Base-by-base conservation (phyloP, 2,113 vertebrate genomes). In the Heptranchias perlo region DNA sequence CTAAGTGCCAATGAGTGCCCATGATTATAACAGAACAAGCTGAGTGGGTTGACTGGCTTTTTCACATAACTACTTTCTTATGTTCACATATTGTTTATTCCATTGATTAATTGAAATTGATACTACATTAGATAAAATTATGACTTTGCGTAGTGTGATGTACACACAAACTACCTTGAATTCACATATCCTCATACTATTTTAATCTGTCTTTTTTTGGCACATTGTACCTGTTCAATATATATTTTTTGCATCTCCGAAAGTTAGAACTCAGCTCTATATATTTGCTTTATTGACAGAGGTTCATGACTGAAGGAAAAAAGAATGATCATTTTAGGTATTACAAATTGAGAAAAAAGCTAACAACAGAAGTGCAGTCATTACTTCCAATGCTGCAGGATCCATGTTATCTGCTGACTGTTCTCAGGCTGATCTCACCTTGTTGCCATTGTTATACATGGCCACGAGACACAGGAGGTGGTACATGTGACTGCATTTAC, bases 401-500 rank as follows among this genome's bases (percentile, higher is more conserved):
- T 18, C 5, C 5, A 39, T 21, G 54, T 14, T 92, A 6, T 2
- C 16, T 3, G 54, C 11, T n/a, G 52, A 31, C n/a, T n/a, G n/a
- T n/a, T n/a, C n/a, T n/a, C 18, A 23, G 89, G 35, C 6, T 7
- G 58, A 61, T 62, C 97, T 97, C 97, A 99, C 98, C 98, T 99
- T 99, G 97, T 99, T 99, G 97, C 98, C 98, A 3, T 99, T 99
- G 98, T 98, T 99, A 98, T 99, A 99, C 99, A 99, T 99, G 97
- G 99, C 99, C 96, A 99, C 98, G 96, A 99, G 98, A 97, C 99
- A 99, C 97, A 99, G 98, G 97, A 99, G 98, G 97, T 99, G 99
- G 98, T 99, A 99, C 98, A 99, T 98, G 97, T 99, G 99, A 84
- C 98, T 98, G 0, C 99, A 99, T 97, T 98, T 99, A 97, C 99